These are phyloP conservation scores for Gopherus evgoodei DNA, from an alignment of 2,113 vertebrate species.

Conservation along the genomic window DNA sequence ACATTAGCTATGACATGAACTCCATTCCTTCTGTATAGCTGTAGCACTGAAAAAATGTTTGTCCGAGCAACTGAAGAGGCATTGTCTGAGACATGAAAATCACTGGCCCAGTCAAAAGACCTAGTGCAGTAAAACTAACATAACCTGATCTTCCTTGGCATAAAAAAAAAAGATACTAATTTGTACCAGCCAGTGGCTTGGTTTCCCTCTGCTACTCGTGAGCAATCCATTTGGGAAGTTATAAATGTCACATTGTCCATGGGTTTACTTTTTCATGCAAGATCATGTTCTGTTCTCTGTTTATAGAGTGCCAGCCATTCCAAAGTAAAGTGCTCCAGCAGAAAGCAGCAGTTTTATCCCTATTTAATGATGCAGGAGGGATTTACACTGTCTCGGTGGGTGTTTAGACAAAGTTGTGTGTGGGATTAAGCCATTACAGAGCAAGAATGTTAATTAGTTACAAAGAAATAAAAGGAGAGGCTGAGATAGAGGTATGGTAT, in stretches of 20 bases:
- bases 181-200: slow-evolving; percentile 38
- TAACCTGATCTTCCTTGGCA: not conserved
- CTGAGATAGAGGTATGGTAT: not conserved
- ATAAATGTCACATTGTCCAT: slow-evolving; percentile 35
- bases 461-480: not conserved
- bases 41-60: not conserved
- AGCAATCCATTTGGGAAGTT: slow-evolving; percentile 31
- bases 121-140: not conserved
- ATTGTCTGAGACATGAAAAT: slow-evolving; percentile 4
- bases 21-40: not conserved
- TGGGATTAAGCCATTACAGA: not conserved
- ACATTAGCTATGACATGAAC: not conserved
- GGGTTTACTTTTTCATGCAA: slow-evolving; percentile 49
- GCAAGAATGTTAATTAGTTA: slow-evolving; percentile 4
- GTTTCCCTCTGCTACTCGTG: not conserved
- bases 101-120: slow-evolving; percentile 7
- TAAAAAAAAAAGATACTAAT: not conserved
- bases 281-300: slow-evolving; percentile 22
- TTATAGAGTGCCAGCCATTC: not conserved
- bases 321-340: slow-evolving; percentile 21
- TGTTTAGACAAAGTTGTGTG: not conserved
- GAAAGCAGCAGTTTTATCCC: not conserved
- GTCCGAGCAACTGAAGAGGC: slow-evolving; percentile 12
- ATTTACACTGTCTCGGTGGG: not conserved
- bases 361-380: not conserved